Evolutionary conservation across 2,888 invertebrate genomes (phyloP).

Genomic region (Thumatha senex): DNA sequence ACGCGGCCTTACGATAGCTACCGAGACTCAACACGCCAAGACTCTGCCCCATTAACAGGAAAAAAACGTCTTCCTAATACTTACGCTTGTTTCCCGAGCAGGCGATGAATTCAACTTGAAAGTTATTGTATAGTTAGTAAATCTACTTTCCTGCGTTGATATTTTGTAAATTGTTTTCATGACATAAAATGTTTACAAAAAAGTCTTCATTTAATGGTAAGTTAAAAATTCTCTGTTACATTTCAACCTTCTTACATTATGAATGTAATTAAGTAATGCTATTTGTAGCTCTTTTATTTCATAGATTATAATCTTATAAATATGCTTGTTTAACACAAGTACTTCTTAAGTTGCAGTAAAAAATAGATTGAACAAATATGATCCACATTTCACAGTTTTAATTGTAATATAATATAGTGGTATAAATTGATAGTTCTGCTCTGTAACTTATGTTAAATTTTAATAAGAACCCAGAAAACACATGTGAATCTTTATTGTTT

Average conservation of each 20-base stretch:
- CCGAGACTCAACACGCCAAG: constrained; percentile 60
- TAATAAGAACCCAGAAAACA: too few relatives aligned
- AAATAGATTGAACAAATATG: constrained; percentile 2
- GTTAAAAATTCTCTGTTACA: too few relatives aligned
- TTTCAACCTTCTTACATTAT: background rate
- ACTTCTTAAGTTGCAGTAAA: background rate
- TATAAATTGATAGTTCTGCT: background rate
- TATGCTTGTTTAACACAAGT: background rate
- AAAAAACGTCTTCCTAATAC: constrained; percentile 39
- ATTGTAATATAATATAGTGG: too few relatives aligned
- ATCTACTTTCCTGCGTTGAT: background rate
- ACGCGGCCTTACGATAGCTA: constrained; percentile 72
- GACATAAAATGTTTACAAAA: background rate
- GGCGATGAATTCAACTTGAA: constrained; percentile 44
- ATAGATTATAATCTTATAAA: constrained; percentile 7
- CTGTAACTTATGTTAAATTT: background rate
- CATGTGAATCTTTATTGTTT: too few relatives aligned
- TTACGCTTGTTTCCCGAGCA: constrained; percentile 41
- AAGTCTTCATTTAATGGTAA: too few relatives aligned
- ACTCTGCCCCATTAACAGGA: constrained; percentile 37
- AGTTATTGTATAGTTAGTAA: constrained; percentile 3
- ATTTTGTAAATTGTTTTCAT: background rate
- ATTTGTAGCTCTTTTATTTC: background rate
- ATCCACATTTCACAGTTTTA: constrained; percentile 7
- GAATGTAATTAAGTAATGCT: background rate